phyloP scores from a whole-genome alignment of 2,888 invertebrate genomes.

The Chrysolina oricalcia region DNA sequence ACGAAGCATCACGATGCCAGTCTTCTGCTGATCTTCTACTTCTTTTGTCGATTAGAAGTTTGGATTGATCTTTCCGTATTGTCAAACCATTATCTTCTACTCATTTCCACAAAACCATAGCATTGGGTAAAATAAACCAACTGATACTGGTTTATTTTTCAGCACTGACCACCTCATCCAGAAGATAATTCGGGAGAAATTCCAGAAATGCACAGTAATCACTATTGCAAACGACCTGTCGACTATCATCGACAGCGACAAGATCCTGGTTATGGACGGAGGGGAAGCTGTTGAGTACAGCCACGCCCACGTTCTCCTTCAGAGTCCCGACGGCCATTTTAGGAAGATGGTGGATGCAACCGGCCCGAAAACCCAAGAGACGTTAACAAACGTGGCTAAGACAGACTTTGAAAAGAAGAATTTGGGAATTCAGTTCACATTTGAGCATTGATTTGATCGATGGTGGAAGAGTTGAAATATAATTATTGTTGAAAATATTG shows the following conservation, averaged over 20 bases:
- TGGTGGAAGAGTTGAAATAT: neutral
- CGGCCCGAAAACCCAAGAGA: slow-evolving; percentile 62
- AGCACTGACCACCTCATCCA: slow-evolving; percentile 88
- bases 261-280: slow-evolving; percentile 77
- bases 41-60: no score
- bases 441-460: neutral
- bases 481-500: no score
- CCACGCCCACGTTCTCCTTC: slow-evolving; percentile 71
- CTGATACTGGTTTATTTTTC: slow-evolving; percentile 57
- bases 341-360: slow-evolving; percentile 71
- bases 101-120: no score
- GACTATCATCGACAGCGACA: slow-evolving; percentile 89
- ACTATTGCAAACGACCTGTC: slow-evolving; percentile 90
- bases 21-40: no score
- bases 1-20: no score
- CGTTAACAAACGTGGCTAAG: slow-evolving; percentile 60
- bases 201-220: slow-evolving; percentile 84
- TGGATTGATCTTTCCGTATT: no score
- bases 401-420: slow-evolving; percentile 54
- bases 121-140: no score
- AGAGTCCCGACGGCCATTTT: slow-evolving; percentile 64
- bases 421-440: slow-evolving; percentile 33
- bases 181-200: slow-evolving; percentile 82
- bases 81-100: no score
- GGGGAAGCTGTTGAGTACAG: slow-evolving; percentile 75